Percentiles rank a stretch among this genome's conserved stretches.
phyloP scores from a whole-genome alignment of 2,797 vertebrate species.

The Crax fasciolata region DNA sequence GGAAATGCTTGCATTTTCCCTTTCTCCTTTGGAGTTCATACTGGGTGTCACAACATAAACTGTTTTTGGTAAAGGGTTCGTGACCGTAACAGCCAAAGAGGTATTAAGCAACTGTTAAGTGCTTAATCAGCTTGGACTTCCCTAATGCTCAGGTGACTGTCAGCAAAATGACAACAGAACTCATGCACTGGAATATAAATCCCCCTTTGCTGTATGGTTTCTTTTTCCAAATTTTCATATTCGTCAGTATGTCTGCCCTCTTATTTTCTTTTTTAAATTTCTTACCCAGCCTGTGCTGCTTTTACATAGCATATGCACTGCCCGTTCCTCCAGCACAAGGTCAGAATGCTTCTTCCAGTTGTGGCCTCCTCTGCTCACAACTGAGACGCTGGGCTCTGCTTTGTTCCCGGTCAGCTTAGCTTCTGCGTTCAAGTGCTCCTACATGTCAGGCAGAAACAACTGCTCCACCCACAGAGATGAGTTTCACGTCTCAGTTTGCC shows the following conservation, averaged over 20 bases:
- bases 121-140: conserved; percentile 51
- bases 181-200: background rate
- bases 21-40: background rate
- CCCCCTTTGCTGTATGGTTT: background rate
- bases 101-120: conserved; percentile 42
- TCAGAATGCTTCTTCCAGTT: background rate
- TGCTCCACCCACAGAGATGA: background rate
- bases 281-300: rapidly evolving
- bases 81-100: background rate
- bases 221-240: background rate
- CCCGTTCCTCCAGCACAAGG: background rate
- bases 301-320: background rate
- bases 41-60: background rate
- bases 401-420: background rate
- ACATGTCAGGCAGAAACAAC: background rate
- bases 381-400: rapidly evolving
- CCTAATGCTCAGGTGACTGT: conserved; percentile 6
- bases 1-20: background rate
- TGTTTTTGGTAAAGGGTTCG: background rate
- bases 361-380: background rate
- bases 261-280: background rate
- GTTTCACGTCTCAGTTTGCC: background rate
- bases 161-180: conserved; percentile 8
- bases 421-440: background rate
- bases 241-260: background rate